Base-by-base conservation (phyloP, 2,888 invertebrate species). In the Seira sanloemensis region DNA sequence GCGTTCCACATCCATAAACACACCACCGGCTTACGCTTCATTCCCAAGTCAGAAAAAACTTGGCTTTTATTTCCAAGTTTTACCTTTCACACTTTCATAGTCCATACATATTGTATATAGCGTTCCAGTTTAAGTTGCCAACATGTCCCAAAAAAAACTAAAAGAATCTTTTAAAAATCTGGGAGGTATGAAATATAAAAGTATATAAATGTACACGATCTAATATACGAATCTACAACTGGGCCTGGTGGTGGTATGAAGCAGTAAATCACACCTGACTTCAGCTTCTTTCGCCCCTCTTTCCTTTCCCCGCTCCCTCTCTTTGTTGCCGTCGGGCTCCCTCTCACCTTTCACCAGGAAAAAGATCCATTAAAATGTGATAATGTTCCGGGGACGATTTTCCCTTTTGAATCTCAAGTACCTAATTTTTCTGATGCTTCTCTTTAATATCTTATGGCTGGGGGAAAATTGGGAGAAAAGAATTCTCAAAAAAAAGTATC, bases 231-330 rank as follows among this genome's bases (percentile, higher is more conserved):
- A n/a, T n/a, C n/a, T n/a, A n/a, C n/a, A n/a, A n/a, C n/a, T n/a
- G n/a, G n/a, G n/a, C n/a, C 5, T 37, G 37, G 37, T 37, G 37
- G 37, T 37, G 37, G 65, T 65, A 54, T 78, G 23, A 67, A 78
- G 78, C 72, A 71, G 78, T 78, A 78, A 78, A 78, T 78, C 78
- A 78, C 78, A 78, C 78, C 78, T 78, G 78, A 78, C 78, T 78
- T 58, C 50, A 71, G 66, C 72, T 37, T 37, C 71, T 78, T 78
- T 78, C 78, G 62, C 72, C 78, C 78, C 78, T 66, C 62, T 66
- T 78, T 71, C 69, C 67, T 78, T 54, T 54, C 78, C 62, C 46
- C 24, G 62, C 71, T 66, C 18, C 78, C 27, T 66, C 69, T 37
- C 37, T 12, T 7, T 37, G 37, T 37, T 37, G 72, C 72, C 65